Conservation (phyloP, 2,888 invertebrate species). For the Zelleria hepariella region DNA sequence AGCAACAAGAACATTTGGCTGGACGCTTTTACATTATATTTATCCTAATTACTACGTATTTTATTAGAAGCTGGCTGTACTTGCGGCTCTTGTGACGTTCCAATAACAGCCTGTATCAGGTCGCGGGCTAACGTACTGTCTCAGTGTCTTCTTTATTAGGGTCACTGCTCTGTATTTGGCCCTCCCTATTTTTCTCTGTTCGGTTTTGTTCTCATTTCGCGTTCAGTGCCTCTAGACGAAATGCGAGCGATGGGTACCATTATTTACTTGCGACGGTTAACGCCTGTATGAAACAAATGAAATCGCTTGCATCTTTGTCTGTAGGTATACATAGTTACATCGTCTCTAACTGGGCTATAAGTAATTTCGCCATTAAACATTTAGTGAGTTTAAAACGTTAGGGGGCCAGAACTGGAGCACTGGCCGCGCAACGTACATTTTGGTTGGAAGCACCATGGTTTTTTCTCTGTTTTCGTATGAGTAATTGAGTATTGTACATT, state of each 20-base stretch:
- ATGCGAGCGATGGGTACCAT: too few relatives aligned
- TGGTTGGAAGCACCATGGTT: neutral
- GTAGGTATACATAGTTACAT: too few relatives aligned
- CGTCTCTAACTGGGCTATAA: too few relatives aligned
- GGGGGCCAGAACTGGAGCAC: neutral
- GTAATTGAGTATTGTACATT: neutral
- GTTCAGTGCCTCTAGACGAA: too few relatives aligned
- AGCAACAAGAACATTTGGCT: slow-evolving; percentile 51
- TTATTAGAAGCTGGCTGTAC: slow-evolving; percentile 54
- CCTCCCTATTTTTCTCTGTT: too few relatives aligned
- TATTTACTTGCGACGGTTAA: too few relatives aligned
- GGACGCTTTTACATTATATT: slow-evolving; percentile 40
- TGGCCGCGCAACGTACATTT: neutral
- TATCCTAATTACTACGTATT: slow-evolving; percentile 11
- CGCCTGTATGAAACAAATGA: too few relatives aligned
- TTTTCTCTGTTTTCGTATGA: neutral
- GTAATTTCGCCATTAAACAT: too few relatives aligned
- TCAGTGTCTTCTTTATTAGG: neutral
- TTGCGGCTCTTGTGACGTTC: slow-evolving; percentile 39
- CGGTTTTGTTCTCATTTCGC: too few relatives aligned
- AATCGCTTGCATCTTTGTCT: too few relatives aligned
- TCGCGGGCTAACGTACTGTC: neutral
- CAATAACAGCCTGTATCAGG: slow-evolving; percentile 16
- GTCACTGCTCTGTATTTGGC: neutral
- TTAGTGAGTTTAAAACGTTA: too few relatives aligned